Conservation (phyloP, 2,113 vertebrate species). For the Harpagus bidentatus region DNA sequence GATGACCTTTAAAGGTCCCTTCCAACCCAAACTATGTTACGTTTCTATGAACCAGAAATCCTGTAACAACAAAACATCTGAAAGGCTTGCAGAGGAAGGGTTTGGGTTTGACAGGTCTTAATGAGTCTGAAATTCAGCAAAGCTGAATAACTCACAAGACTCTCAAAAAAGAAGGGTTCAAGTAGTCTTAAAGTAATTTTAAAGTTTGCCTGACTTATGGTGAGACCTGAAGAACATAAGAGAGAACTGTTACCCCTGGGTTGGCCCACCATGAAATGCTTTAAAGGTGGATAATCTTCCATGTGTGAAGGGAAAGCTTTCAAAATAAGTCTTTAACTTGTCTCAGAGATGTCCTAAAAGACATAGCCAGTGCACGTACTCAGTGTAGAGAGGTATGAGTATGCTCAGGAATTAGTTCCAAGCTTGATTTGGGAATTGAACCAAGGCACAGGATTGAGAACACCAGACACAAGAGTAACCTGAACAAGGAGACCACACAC, state of each 20-base stretch:
- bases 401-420: background rate
- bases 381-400: background rate
- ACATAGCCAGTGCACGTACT: background rate
- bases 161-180: background rate
- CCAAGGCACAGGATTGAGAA: background rate
- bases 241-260: background rate
- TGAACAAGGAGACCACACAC: background rate
- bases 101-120: background rate
- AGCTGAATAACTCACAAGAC: background rate
- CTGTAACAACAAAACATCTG: background rate
- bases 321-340: background rate
- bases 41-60: background rate
- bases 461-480: background rate
- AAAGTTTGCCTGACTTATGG: background rate
- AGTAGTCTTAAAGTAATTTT: background rate
- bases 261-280: background rate
- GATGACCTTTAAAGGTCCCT: background rate
- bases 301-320: background rate
- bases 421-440: background rate
- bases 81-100: background rate
- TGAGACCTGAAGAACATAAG: background rate
- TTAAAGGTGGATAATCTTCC: background rate
- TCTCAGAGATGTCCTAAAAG: background rate
- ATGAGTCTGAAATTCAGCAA: background rate
- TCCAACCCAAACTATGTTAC: background rate